phyloP scores from a whole-genome alignment of 2,888 invertebrate species.

The Neria commutata region DNA sequence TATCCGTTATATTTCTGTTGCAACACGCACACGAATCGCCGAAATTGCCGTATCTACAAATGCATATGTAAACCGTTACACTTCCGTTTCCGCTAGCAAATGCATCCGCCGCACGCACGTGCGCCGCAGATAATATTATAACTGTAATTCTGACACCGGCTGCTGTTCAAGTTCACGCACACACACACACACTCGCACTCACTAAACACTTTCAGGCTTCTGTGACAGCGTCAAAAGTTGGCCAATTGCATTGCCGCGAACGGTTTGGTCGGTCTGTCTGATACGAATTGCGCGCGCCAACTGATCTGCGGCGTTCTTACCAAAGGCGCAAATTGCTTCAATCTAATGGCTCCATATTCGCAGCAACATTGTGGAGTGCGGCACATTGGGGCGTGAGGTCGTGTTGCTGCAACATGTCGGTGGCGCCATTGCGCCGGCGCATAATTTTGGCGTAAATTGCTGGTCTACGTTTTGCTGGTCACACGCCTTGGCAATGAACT shows the following conservation, averaged over 20 bases:
- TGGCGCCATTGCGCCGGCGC: slow-evolving; percentile 13
- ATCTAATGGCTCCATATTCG: not conserved
- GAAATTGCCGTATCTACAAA: not conserved
- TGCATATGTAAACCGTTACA: not conserved
- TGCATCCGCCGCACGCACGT: slow-evolving; percentile 12
- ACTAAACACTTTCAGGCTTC: not conserved
- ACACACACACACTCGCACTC: not conserved
- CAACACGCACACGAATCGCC: not conserved
- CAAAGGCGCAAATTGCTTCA: slow-evolving; percentile 11
- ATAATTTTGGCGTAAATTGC: slow-evolving; percentile 20
- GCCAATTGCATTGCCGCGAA: no score
- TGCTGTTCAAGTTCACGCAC: not conserved
- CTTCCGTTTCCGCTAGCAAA: slow-evolving; percentile 21
- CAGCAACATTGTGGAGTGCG: no score
- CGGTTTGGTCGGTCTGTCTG: slow-evolving; percentile 39
- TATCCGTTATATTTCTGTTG: no score
- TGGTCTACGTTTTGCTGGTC: no score
- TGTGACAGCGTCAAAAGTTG: no score
- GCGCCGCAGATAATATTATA: no score
- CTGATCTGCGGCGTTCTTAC: slow-evolving; percentile 32
- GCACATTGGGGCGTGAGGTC: no score
- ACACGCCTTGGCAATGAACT: not conserved
- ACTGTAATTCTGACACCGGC: no score
- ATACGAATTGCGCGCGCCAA: slow-evolving; percentile 40
- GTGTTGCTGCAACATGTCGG: slow-evolving; percentile 23